These are phyloP conservation scores for Drosophila neotestacea DNA, from an alignment of 2,888 invertebrate species.

Conservation along the genomic window DNA sequence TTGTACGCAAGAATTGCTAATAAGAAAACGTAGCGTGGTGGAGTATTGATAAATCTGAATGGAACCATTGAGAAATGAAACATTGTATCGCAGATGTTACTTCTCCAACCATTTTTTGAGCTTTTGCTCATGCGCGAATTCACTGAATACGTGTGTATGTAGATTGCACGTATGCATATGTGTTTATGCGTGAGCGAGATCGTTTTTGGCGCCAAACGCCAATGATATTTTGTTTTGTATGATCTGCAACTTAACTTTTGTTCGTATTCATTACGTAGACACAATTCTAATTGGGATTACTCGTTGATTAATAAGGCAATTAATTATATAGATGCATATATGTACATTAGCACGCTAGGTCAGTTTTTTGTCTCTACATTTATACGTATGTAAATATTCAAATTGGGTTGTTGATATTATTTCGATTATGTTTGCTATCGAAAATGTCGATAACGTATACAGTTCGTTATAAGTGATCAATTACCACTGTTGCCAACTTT, in stretches of 20 bases:
- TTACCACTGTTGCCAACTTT: too few relatives aligned
- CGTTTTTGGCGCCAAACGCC: conserved; percentile 57
- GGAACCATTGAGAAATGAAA: conserved; percentile 58
- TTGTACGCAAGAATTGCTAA: conserved; percentile 42
- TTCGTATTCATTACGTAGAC: conserved; percentile 12
- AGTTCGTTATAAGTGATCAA: too few relatives aligned
- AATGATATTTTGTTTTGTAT: conserved; percentile 13
- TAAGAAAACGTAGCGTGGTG: conserved; percentile 35
- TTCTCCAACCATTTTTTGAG: conserved; percentile 38
- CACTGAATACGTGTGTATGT: conserved; percentile 22
- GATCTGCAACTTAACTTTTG: conserved; percentile 24
- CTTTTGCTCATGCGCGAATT: conserved; percentile 36
- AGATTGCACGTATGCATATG: conserved; percentile 1
- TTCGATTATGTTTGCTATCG: background rate
- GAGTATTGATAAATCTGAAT: conserved; percentile 36
- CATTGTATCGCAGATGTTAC: conserved; percentile 42
- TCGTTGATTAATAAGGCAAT: conserved; percentile 12
- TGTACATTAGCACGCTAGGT: conserved; percentile 25
- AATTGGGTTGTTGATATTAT: conserved; percentile 1
- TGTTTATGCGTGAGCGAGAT: conserved; percentile 27
- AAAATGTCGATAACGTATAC: background rate
- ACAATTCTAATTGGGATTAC: conserved; percentile 14
- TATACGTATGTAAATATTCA: background rate
- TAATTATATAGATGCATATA: background rate
- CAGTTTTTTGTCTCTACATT: conserved; percentile 32